phyloP scores from a whole-genome alignment of 2,797 vertebrate genomes.

The Argya squamiceps region DNA sequence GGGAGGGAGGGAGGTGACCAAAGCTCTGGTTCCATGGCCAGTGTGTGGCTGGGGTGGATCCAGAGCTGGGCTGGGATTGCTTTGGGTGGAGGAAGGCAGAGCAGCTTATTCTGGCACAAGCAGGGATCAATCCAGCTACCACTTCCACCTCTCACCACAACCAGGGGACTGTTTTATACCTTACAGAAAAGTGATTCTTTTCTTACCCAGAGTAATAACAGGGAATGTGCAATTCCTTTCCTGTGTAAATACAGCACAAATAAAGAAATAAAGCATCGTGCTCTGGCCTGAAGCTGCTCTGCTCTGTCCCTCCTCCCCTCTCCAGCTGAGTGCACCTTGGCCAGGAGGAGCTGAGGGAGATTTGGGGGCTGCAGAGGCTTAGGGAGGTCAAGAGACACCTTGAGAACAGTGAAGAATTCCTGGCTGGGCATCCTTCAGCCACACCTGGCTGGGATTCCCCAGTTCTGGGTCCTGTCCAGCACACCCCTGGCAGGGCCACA shows the following conservation, averaged over 20 bases:
- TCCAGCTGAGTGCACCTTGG: neutral
- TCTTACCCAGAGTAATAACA: constrained; percentile 3
- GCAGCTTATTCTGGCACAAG: constrained; percentile 42
- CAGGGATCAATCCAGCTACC: neutral
- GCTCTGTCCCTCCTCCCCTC: neutral
- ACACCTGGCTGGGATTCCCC: neutral
- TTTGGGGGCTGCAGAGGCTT: neutral
- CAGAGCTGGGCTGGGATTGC: neutral
- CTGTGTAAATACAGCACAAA: constrained; percentile 57
- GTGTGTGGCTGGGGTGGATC: neutral
- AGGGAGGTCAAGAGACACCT: accelerated
- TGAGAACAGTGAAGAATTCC: accelerated
- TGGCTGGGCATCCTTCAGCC: neutral
- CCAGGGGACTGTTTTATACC: constrained; percentile 11
- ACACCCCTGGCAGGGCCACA: neutral
- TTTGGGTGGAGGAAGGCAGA: neutral
- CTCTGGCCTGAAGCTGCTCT: neutral
- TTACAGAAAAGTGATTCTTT: neutral
- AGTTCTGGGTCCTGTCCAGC: neutral
- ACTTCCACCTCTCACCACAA: neutral
- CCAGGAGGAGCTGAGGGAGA: neutral
- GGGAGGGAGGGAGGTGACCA: neutral
- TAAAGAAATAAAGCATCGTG: constrained; percentile 19
- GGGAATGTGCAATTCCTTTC: constrained; percentile 36
- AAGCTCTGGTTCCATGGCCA: neutral